These are phyloP conservation scores for Neodiprion pinetum DNA, from an alignment of 1,140 invertebrate genomes.

Conservation along the genomic window DNA sequence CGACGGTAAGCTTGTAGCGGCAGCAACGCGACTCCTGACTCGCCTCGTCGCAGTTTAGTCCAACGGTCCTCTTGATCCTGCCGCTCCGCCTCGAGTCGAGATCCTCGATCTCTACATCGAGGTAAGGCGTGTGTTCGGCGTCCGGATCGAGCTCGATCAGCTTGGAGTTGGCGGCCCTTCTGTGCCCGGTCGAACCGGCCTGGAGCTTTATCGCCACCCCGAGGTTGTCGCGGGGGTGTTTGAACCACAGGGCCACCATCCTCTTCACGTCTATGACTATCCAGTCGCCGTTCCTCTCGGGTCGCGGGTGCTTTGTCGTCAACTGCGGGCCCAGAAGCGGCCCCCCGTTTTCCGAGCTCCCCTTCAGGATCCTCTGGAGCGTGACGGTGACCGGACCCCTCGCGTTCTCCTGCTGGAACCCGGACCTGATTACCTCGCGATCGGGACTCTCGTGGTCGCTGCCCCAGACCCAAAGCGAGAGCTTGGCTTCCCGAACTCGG, in stretches of 20 bases:
- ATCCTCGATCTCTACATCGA: constrained; percentile 86
- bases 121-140: constrained; percentile 55
- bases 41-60: constrained; percentile 79
- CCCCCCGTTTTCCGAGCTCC: constrained; percentile 40
- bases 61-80: constrained; percentile 76
- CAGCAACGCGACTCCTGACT: constrained; percentile 84
- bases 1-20: constrained; percentile 90
- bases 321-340: constrained; percentile 47
- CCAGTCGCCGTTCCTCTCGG: constrained; percentile 70
- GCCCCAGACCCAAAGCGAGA: constrained; percentile 64
- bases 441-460: constrained; percentile 19
- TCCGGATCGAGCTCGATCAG: constrained; percentile 56
- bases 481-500: constrained; percentile 61
- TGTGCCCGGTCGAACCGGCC: constrained; percentile 49
- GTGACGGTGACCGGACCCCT: constrained; percentile 50
- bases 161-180: constrained; percentile 41
- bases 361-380: constrained; percentile 53
- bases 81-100: constrained; percentile 71
- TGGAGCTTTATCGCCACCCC: constrained; percentile 75
- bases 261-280: constrained; percentile 76
- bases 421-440: constrained; percentile 20
- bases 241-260: constrained; percentile 79
- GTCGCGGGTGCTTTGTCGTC: constrained; percentile 53
- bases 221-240: constrained; percentile 72
- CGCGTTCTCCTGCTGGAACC: constrained; percentile 30